Evolutionary conservation across 2,888 invertebrate species (phyloP).

Genomic region (Nomada lathburiana): DNA sequence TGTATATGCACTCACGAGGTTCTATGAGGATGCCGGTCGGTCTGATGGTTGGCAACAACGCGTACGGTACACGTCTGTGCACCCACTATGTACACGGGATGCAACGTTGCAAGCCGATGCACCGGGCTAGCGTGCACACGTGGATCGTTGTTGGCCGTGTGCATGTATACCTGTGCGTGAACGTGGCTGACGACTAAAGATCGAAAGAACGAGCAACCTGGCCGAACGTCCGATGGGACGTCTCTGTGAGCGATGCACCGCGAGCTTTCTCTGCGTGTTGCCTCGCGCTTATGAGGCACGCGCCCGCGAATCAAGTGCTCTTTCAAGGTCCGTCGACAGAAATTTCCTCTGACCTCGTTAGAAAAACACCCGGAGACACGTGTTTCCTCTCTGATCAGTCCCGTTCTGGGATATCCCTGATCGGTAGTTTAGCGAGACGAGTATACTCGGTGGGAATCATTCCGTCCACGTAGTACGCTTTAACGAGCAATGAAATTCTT

Average conservation of each 20-base stretch:
- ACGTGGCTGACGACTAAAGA: conserved; percentile 38
- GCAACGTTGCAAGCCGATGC: conserved; percentile 71
- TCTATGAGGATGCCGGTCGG: conserved; percentile 60
- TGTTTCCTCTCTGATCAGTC: conserved; percentile 56
- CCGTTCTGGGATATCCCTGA: conserved; percentile 33
- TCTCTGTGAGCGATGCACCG: conserved; percentile 27
- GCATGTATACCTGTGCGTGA: conserved; percentile 21
- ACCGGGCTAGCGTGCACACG: conserved; percentile 47
- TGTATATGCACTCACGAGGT: conserved; percentile 30
- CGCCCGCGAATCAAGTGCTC: conserved; percentile 66
- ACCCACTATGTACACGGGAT: conserved; percentile 38
- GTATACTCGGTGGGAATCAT: background rate
- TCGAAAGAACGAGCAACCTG: conserved; percentile 45
- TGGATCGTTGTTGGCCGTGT: conserved; percentile 43
- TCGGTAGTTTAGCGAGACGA: background rate
- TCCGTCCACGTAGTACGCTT: background rate
- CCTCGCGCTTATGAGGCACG: conserved; percentile 49
- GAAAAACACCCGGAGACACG: conserved; percentile 58
- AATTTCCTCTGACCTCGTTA: conserved; percentile 56
- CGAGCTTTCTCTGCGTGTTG: conserved; percentile 46
- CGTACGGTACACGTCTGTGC: conserved; percentile 65
- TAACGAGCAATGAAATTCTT: background rate
- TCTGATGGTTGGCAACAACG: conserved; percentile 69
- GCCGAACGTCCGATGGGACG: conserved; percentile 42
- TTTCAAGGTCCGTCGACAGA: conserved; percentile 60